A percentile compares a stretch with the other conserved stretches of the same genome.
phyloP scores from a whole-genome alignment of 2,888 invertebrate species.

The Asteroscopus sphinx region DNA sequence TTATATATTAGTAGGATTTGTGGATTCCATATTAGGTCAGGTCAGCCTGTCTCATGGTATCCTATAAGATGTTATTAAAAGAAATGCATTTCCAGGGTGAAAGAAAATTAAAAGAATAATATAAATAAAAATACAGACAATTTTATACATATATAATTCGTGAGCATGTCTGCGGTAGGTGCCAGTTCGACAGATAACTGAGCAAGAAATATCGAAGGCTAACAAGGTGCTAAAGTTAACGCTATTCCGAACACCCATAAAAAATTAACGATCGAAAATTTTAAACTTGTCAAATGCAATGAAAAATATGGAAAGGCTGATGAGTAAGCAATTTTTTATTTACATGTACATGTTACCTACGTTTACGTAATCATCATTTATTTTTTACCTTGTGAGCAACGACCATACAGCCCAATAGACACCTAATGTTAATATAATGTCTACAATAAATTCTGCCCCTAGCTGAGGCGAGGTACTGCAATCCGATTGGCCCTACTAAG shows the following conservation, averaged over 20 bases:
- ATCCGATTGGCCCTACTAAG: no score
- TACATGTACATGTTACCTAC: constrained; percentile 25
- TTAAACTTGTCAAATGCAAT: constrained; percentile 69
- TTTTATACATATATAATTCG: constrained; percentile 49
- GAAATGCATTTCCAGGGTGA: no score
- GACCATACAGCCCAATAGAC: no score
- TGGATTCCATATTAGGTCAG: no score
- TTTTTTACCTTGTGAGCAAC: no score
- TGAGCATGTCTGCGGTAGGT: constrained; percentile 80
- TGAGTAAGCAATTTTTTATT: constrained; percentile 37
- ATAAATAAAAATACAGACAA: constrained; percentile 5
- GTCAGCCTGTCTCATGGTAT: no score
- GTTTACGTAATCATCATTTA: constrained; percentile 12
- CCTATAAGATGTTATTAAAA: no score
- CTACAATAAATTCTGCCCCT: no score
- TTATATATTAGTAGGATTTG: no score
- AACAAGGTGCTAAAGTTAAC: constrained; percentile 86
- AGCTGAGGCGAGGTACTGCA: no score
- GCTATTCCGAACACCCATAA: constrained; percentile 79
- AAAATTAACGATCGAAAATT: constrained; percentile 75
- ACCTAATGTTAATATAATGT: no score
- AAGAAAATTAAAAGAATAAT: not conserved
- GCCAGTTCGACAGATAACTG: constrained; percentile 67
- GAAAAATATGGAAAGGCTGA: constrained; percentile 58
- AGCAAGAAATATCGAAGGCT: constrained; percentile 77